These are phyloP conservation scores for Coregonus clupeaformis DNA, from an alignment of 2,113 vertebrate species.

Conservation along the genomic window DNA sequence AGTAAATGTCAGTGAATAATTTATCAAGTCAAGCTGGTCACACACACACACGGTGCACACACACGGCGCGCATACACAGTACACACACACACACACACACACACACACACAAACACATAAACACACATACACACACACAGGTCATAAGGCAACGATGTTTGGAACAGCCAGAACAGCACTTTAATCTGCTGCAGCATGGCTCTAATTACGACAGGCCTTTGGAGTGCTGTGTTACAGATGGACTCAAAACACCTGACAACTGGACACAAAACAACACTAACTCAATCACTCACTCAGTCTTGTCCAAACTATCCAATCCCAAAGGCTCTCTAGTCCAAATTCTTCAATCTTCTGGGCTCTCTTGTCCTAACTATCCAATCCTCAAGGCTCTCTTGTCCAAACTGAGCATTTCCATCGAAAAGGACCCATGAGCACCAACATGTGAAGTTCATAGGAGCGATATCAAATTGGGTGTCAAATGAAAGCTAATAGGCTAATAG, in stretches of 20 bases:
- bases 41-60: not conserved
- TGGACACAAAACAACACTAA: conserved; percentile 16
- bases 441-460: no score
- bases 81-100: not conserved
- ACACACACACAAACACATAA: not conserved
- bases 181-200: conserved; percentile 50
- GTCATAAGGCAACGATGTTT: conserved; percentile 35
- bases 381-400: no score
- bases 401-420: no score
- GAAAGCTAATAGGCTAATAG: no score
- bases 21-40: conserved; percentile 7
- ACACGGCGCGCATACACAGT: conserved; percentile 1
- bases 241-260: conserved; percentile 35
- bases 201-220: conserved; percentile 40
- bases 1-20: conserved; percentile 35
- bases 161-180: conserved; percentile 20
- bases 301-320: not conserved
- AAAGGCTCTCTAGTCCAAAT: not conserved
- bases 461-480: no score
- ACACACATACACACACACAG: conserved; percentile 1
- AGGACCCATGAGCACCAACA: no score
- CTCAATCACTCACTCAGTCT: conserved; percentile 20
- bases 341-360: not conserved
- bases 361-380: not conserved
- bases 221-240: conserved; percentile 27